phyloP scores from a whole-genome alignment of 2,888 invertebrate genomes.

The Onchidella celtica region DNA sequence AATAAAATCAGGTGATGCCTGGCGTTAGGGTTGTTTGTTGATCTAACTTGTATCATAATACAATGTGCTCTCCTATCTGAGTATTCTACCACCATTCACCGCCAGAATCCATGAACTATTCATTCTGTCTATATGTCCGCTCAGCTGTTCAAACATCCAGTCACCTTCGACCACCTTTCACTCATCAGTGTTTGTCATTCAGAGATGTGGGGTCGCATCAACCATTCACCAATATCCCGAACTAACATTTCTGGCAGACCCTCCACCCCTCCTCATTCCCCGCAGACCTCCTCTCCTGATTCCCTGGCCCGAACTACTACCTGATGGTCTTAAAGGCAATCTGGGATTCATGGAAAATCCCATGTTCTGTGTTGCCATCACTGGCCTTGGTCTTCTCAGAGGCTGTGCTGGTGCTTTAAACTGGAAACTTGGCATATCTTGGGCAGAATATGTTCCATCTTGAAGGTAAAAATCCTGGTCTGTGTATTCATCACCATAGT shows the following conservation, averaged over 20 bases:
- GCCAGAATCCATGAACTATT: too few species aligned
- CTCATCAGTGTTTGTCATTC: too few species aligned
- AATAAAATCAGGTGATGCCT: too few species aligned
- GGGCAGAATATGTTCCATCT: constrained; percentile 1
- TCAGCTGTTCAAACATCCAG: too few species aligned
- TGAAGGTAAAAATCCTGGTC: background rate
- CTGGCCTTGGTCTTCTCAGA: background rate
- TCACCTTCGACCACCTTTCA: too few species aligned
- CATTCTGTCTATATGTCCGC: too few species aligned
- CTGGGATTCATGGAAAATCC: background rate
- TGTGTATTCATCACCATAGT: background rate
- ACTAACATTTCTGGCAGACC: background rate
- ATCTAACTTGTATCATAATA: too few species aligned
- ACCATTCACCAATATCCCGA: constrained; percentile 26
- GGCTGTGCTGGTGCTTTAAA: background rate
- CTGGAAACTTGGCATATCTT: constrained; percentile 8
- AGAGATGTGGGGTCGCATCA: too few species aligned
- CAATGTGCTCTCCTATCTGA: too few species aligned
- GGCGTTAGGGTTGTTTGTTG: too few species aligned
- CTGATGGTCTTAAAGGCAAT: background rate
- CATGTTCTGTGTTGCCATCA: background rate
- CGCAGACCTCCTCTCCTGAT: background rate
- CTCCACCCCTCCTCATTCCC: background rate
- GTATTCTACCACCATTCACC: too few species aligned
- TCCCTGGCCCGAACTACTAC: background rate